A percentile compares a stretch with the other conserved stretches of the same genome.
Evolutionary conservation across 2,113 vertebrate species (phyloP).

Genomic region (Aythya baeri): DNA sequence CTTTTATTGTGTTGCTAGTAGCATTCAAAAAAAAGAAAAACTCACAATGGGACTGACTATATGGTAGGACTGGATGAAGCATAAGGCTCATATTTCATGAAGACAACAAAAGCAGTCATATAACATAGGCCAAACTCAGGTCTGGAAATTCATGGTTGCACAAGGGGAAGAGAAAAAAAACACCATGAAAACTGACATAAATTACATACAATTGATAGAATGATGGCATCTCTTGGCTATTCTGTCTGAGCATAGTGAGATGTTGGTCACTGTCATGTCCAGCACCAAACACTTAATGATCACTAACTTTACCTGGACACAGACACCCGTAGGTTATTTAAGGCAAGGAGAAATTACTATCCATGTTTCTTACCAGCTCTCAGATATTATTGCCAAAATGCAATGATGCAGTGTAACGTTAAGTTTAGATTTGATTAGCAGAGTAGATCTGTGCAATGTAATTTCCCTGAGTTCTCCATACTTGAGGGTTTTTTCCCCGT

Average conservation of each 20-base stretch:
- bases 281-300: background rate
- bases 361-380: background rate
- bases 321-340: background rate
- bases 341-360: background rate
- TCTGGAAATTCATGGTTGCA: background rate
- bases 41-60: background rate
- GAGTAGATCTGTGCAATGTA: background rate
- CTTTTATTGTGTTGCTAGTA: background rate
- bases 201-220: rapidly evolving
- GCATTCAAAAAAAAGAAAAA: background rate
- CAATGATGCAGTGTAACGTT: background rate
- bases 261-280: background rate
- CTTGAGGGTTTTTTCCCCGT: constrained; percentile 32
- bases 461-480: constrained; percentile 52
- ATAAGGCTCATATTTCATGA: background rate
- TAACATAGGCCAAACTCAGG: background rate
- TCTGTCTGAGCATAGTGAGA: background rate
- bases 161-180: background rate
- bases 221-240: background rate
- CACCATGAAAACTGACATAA: background rate
- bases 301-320: background rate
- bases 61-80: background rate
- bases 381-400: background rate
- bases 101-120: background rate
- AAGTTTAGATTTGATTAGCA: constrained; percentile 13